phyloP scores from a whole-genome alignment of 2,888 invertebrate genomes.

The Conops quadrifasciatus region DNA sequence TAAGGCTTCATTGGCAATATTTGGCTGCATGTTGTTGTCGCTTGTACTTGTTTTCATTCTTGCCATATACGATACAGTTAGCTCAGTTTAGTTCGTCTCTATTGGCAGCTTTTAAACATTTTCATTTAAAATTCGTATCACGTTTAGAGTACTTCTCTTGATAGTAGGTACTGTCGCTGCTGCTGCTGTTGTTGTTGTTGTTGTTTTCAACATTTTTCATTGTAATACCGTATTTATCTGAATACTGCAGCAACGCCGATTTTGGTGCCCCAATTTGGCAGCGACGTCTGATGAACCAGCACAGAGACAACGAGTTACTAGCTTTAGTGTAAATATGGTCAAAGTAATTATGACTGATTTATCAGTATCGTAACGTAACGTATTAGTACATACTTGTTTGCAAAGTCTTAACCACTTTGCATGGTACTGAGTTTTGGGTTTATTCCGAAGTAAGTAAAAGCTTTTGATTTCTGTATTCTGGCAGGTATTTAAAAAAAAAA shows the following conservation, averaged over 20 bases:
- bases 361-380: no score
- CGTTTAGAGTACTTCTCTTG: not conserved
- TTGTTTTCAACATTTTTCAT: not conserved
- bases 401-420: no score
- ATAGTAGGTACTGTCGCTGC: not conserved
- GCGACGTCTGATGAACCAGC: not conserved
- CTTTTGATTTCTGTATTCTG: no score
- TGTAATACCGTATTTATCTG: conserved; percentile 12
- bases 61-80: not conserved
- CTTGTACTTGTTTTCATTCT: no score
- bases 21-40: conserved; percentile 20
- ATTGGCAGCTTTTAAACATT: conserved; percentile 10
- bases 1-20: conserved; percentile 55
- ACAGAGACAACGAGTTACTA: not conserved
- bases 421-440: no score
- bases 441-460: no score
- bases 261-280: not conserved
- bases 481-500: no score
- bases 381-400: no score
- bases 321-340: no score
- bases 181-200: conserved; percentile 4
- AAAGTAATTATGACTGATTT: no score
- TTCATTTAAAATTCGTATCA: conserved; percentile 13
- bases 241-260: not conserved
- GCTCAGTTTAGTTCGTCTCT: conserved; percentile 1